phyloP scores from a whole-genome alignment of 2,113 vertebrate genomes.

The Myanophis thanlyinensis region DNA sequence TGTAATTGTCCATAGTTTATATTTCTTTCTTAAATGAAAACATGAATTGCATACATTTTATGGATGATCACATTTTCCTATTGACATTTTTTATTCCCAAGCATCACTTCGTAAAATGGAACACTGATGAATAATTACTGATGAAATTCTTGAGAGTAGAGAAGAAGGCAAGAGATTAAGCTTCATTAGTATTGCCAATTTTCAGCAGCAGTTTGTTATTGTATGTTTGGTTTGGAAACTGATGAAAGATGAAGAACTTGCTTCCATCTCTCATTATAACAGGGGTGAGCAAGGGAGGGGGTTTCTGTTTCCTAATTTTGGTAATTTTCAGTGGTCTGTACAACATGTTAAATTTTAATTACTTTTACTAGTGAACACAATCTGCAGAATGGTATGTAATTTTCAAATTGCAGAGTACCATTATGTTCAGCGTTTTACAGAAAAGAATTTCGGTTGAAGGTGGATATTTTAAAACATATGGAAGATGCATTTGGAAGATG shows the following conservation, averaged over 20 bases:
- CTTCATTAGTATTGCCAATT: not conserved
- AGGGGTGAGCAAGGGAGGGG: not conserved
- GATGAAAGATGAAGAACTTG: not conserved
- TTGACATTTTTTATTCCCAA: not conserved
- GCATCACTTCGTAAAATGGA: not conserved
- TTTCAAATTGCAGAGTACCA: not conserved
- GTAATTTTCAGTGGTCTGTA: not conserved
- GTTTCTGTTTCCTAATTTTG: not conserved
- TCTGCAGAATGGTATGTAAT: not conserved
- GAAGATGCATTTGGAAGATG: not conserved
- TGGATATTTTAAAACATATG: not conserved
- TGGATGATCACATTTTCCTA: not conserved
- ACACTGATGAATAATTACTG: not conserved
- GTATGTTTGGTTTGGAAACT: not conserved
- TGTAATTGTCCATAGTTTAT: not conserved
- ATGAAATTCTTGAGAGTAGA: not conserved
- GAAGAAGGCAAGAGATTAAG: too few relatives aligned
- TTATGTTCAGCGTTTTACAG: not conserved
- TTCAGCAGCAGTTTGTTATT: not conserved
- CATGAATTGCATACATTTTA: not conserved
- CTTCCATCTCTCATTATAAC: not conserved
- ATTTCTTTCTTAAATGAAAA: conserved; percentile 6
- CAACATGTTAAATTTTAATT: not conserved
- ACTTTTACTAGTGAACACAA: not conserved
- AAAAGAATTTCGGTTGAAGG: not conserved